Evolutionary conservation across 2,797 vertebrate species (phyloP), one percentile per base, ranked within the genome.

Genomic region (Diglossa cyanea): DNA sequence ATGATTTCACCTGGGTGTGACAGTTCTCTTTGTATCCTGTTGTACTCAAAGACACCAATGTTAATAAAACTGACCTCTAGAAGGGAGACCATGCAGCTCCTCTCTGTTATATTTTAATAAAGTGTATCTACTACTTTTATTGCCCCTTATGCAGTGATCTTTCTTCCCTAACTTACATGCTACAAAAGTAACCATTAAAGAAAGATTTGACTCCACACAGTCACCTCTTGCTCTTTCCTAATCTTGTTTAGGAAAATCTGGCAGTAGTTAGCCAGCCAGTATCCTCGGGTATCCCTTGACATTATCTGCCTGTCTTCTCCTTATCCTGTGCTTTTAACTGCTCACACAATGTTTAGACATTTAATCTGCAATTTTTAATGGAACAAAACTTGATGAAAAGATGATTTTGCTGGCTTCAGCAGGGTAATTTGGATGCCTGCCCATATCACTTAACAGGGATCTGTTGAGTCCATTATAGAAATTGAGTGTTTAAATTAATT

Each of bases 381-480:
- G 81, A 89, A 93, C 60, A 82, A 87, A 92, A 94, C 77, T 94
- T 91, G 86, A 89, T 91, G 88, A 95, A 93, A 95, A 83, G 68
- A 94, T 67, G 68, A 74, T 82, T 95, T 95, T 86, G 7, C 72
- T 94, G 81, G 87, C 81, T 95, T 94, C 72, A 70, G 60, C 40
- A 33, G 77, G 24, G 81, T 93, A 72, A 92, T 95, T 96, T 96
- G 95, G 95, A 94, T 90, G 85, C 33, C 78, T 91, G 94, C 92
- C 93, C 24, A 2, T 50, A 74, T 82, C 0, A 0, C 57, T 93
- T 94, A 90, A 85, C 55, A 39, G 91, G 77, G 65, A 91, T 94
- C 88, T 91, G 86, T 91, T 95, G 77, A 93, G 88, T 92, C 84
- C 81, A 73, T 94, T 93, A 87, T 33, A 71, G 88, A 92, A 92